phyloP scores from a whole-genome alignment of 1,140 invertebrate genomes.

The Formica selysi region DNA sequence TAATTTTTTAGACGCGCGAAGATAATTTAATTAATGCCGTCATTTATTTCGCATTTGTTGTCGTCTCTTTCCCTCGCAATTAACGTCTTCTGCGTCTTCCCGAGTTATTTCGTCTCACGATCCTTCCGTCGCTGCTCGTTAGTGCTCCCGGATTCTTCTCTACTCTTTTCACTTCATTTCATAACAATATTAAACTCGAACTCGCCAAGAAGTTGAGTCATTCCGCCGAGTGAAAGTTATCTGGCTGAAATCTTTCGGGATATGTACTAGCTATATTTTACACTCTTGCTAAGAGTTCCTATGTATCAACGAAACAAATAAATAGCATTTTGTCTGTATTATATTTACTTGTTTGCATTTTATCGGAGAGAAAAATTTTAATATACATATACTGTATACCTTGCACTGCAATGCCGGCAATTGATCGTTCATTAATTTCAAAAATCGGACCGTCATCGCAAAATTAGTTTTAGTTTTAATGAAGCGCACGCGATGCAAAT shows the following conservation, averaged over 20 bases:
- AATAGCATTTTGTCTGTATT: background rate
- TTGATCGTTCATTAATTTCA: too few relatives aligned
- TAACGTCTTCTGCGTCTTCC: background rate
- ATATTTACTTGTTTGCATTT: too few relatives aligned
- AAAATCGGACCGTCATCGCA: too few relatives aligned
- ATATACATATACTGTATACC: too few relatives aligned
- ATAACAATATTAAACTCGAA: constrained; percentile 1
- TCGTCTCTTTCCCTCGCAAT: background rate
- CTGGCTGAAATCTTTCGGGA: constrained; percentile 23
- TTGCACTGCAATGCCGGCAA: background rate
- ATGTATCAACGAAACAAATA: background rate
- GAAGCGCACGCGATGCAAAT: too few relatives aligned
- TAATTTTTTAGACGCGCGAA: too few relatives aligned
- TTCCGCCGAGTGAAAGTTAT: constrained; percentile 47
- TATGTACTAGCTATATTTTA: background rate
- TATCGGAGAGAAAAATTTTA: too few relatives aligned
- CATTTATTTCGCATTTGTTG: background rate
- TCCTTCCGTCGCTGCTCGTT: background rate
- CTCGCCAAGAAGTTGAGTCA: constrained; percentile 50
- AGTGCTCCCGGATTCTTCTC: background rate
- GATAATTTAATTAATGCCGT: background rate
- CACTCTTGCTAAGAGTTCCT: background rate
- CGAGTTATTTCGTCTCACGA: background rate
- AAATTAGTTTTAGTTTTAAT: too few relatives aligned
- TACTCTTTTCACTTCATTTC: constrained; percentile 17